Conservation (phyloP, 2,888 invertebrate species). For the Oscheius sp. region DNA sequence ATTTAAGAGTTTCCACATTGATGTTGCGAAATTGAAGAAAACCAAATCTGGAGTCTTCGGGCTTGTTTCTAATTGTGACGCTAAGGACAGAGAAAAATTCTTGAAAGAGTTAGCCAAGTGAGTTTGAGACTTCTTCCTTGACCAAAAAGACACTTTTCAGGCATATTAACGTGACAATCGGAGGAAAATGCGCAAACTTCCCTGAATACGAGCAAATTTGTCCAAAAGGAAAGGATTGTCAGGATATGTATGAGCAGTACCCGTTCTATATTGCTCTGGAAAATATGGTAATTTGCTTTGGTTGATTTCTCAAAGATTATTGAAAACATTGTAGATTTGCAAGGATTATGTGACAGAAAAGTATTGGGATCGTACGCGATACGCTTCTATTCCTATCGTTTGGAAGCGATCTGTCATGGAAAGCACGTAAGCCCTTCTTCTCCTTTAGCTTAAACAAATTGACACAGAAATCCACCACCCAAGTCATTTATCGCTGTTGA, state of each 20-base stretch:
- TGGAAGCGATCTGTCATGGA: conserved; percentile 57
- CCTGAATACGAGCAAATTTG: conserved; percentile 40
- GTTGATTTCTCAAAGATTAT: background rate
- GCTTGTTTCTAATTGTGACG: conserved; percentile 68
- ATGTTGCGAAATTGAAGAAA: conserved; percentile 49
- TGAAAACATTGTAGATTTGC: conserved; percentile 42
- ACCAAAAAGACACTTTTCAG: too few relatives aligned
- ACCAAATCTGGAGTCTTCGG: conserved; percentile 57
- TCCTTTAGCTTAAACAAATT: conserved; percentile 11
- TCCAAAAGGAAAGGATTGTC: conserved; percentile 40
- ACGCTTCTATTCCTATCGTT: conserved; percentile 64
- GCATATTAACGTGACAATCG: conserved; percentile 60
- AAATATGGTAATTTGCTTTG: conserved; percentile 49
- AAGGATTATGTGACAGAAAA: conserved; percentile 69
- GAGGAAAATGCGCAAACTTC: conserved; percentile 58
- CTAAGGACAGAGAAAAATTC: conserved; percentile 57
- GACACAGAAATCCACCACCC: conserved; percentile 56
- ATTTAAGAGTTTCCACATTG: conserved; percentile 42
- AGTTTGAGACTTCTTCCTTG: conserved; percentile 5
- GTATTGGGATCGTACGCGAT: conserved; percentile 51
- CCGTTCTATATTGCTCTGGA: conserved; percentile 66
- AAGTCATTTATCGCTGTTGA: conserved; percentile 67
- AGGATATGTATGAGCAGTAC: conserved; percentile 51
- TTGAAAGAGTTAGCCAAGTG: conserved; percentile 57
- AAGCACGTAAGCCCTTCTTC: background rate